Evolutionary conservation across 2,888 invertebrate species (phyloP).

Genomic region (Drosophila picticornis): DNA sequence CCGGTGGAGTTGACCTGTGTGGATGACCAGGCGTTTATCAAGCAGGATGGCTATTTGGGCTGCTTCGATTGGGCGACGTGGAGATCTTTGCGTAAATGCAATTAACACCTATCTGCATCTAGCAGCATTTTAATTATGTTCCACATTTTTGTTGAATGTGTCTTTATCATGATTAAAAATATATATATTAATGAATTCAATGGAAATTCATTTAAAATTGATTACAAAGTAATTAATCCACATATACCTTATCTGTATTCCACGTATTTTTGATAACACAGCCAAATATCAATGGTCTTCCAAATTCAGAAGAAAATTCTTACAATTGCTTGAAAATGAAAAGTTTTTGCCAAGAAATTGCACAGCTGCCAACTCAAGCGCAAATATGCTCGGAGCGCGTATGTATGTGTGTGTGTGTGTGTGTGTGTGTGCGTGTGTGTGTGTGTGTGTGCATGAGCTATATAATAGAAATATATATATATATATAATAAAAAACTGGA

Average conservation of each 20-base stretch:
- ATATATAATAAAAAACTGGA: constrained; percentile 1
- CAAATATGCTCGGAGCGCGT: constrained; percentile 15
- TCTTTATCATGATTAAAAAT: constrained; percentile 61
- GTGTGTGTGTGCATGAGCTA: constrained; percentile 21
- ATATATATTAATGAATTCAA: constrained; percentile 32
- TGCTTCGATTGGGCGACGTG: constrained; percentile 57
- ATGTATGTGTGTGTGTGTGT: background rate
- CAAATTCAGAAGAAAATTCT: constrained; percentile 15
- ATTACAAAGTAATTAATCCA: constrained; percentile 58
- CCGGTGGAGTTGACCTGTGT: constrained; percentile 40
- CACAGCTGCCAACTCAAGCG: constrained; percentile 38
- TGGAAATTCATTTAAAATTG: constrained; percentile 60
- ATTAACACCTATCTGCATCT: constrained; percentile 5
- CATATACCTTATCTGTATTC: constrained; percentile 14
- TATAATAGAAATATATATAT: background rate
- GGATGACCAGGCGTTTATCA: constrained; percentile 37
- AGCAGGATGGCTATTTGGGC: constrained; percentile 54
- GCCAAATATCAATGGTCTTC: constrained; percentile 15
- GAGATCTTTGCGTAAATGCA: constrained; percentile 55
- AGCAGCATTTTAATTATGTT: constrained; percentile 53
- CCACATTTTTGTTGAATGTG: constrained; percentile 15
- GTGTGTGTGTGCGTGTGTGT: constrained; percentile 25
- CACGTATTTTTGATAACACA: background rate
- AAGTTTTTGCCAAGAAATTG: constrained; percentile 48
- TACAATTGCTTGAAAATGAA: constrained; percentile 18